These are phyloP conservation scores for Trematomus bernacchii DNA, from an alignment of 2,797 vertebrate genomes.

Conservation along the genomic window DNA sequence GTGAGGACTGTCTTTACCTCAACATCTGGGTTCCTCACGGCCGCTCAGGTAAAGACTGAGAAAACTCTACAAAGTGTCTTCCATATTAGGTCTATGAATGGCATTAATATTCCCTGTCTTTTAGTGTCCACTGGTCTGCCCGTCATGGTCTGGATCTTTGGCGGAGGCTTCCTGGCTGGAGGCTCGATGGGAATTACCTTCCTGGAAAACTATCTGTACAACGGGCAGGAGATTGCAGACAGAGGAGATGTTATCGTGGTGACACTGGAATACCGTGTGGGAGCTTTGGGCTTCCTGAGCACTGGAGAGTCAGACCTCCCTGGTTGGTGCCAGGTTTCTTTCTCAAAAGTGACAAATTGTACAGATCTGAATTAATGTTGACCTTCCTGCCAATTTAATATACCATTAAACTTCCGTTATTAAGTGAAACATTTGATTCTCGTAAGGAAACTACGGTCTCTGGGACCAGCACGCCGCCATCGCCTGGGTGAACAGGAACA, in stretches of 20 bases:
- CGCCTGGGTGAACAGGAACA: slow-evolving; percentile 96
- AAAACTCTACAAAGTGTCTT: not conserved
- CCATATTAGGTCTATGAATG: not conserved
- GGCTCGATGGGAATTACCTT: slow-evolving; percentile 88
- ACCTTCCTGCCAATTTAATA: fast-evolving
- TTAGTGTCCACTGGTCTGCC: slow-evolving; percentile 91
- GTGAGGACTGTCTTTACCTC: slow-evolving; percentile 94
- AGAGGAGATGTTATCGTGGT: slow-evolving; percentile 94
- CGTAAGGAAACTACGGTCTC: slow-evolving; percentile 93
- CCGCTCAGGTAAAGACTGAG: slow-evolving; percentile 64
- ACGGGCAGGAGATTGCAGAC: slow-evolving; percentile 90
- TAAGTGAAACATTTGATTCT: not conserved
- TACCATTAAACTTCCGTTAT: not conserved
- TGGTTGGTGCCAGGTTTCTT: slow-evolving; percentile 78
- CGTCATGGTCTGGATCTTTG: slow-evolving; percentile 94
- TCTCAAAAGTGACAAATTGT: too few relatives aligned
- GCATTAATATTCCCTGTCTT: not conserved
- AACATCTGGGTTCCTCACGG: slow-evolving; percentile 96
- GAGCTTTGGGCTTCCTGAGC: slow-evolving; percentile 95
- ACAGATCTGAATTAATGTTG: not conserved
- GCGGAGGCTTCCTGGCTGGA: slow-evolving; percentile 90
- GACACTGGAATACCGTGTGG: slow-evolving; percentile 92
- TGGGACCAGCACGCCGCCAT: slow-evolving; percentile 97
- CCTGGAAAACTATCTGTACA: slow-evolving; percentile 90
- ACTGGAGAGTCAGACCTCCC: slow-evolving; percentile 89